phyloP scores from a whole-genome alignment of 2,888 invertebrate genomes.

The Nebria brevicollis region DNA sequence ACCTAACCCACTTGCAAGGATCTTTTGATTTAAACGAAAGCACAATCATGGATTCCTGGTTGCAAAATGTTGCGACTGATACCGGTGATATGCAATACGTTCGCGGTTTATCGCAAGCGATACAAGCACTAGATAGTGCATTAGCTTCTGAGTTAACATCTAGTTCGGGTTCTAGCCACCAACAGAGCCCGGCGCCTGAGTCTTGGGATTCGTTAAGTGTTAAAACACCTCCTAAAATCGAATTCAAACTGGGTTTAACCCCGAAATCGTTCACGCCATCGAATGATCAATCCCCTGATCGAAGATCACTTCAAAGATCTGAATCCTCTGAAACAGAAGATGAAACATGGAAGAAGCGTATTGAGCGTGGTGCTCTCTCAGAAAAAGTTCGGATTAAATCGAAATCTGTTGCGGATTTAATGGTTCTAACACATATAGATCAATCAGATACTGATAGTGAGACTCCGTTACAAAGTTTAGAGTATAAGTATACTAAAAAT shows the following conservation, averaged over 20 bases:
- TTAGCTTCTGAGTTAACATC: slow-evolving; percentile 71
- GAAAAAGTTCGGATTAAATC: slow-evolving; percentile 74
- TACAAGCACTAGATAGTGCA: slow-evolving; percentile 72
- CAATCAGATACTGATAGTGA: slow-evolving; percentile 70
- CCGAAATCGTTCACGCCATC: slow-evolving; percentile 27
- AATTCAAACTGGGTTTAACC: slow-evolving; percentile 60
- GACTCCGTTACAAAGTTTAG: slow-evolving; percentile 61
- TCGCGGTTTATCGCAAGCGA: slow-evolving; percentile 71
- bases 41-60: slow-evolving; percentile 68
- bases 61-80: slow-evolving; percentile 69
- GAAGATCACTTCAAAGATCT: slow-evolving; percentile 55
- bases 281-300: slow-evolving; percentile 51
- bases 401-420: slow-evolving; percentile 73
- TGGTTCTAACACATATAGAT: slow-evolving; percentile 75
- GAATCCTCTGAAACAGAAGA: slow-evolving; percentile 72
- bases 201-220: slow-evolving; percentile 50
- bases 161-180: slow-evolving; percentile 67
- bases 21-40: slow-evolving; percentile 18
- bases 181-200: slow-evolving; percentile 65
- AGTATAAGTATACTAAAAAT: slow-evolving; percentile 60
- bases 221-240: slow-evolving; percentile 50
- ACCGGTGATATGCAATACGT: slow-evolving; percentile 71
- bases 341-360: slow-evolving; percentile 70
- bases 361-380: slow-evolving; percentile 69
- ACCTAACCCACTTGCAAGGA: slow-evolving; percentile 3